Evolutionary conservation across 1,140 invertebrate genomes (phyloP).

Genomic region (Varroa destructor): DNA sequence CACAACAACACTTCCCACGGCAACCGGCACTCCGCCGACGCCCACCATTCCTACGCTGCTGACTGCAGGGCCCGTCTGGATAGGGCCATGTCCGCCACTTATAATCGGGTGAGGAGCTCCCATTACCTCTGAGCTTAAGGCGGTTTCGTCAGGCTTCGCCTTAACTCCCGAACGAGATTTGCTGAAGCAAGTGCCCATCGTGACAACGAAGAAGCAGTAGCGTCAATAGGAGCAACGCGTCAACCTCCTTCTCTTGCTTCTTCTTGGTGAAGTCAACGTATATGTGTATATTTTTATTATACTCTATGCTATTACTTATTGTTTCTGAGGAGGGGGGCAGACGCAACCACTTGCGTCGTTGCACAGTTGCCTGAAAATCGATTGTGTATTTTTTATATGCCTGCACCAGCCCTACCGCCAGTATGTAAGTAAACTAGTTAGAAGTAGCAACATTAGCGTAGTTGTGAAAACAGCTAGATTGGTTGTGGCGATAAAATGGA

Average conservation of each 20-base stretch:
- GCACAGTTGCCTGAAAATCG: too few species aligned
- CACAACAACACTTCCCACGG: constrained; percentile 19
- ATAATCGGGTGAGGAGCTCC: neutral
- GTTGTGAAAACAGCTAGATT: too few species aligned
- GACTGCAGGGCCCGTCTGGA: too few species aligned
- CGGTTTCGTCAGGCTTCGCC: constrained; percentile 13
- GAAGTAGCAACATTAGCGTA: too few species aligned
- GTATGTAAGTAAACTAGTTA: too few species aligned
- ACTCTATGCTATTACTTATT: neutral
- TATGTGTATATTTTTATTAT: constrained; percentile 1
- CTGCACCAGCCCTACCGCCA: too few species aligned
- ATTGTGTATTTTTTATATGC: too few species aligned
- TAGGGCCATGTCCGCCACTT: neutral
- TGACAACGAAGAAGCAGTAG: neutral
- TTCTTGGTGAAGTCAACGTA: neutral
- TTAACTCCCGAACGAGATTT: constrained; percentile 24
- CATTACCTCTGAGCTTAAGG: constrained; percentile 9
- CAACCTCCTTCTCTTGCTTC: neutral
- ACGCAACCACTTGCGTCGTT: too few species aligned
- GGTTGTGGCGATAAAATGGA: too few species aligned
- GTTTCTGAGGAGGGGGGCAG: too few species aligned
- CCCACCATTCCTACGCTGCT: neutral
- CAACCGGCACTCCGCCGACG: neutral
- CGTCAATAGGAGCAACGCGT: neutral
- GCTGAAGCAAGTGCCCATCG: constrained; percentile 30